Percentiles rank a stretch among this genome's conserved stretches.
phyloP scores from a whole-genome alignment of 2,113 vertebrate genomes.

The Phrynosoma platyrhinos region DNA sequence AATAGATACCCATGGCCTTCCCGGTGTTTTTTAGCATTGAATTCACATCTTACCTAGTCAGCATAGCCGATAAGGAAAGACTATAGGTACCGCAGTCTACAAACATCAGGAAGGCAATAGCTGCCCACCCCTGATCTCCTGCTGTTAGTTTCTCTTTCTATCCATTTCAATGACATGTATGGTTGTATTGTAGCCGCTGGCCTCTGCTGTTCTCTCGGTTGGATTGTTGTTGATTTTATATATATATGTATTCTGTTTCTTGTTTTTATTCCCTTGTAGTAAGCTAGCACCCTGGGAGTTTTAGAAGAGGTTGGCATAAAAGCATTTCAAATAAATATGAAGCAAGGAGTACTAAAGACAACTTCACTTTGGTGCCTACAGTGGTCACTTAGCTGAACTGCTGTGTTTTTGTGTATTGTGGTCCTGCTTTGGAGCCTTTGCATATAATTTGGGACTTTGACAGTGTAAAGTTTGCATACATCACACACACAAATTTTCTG shows the following conservation, averaged over 20 bases:
- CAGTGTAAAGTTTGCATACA: neutral
- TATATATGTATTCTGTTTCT: neutral
- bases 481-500: neutral
- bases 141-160: neutral
- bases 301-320: neutral
- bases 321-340: neutral
- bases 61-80: neutral
- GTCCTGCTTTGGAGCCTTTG: neutral
- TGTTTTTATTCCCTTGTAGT: neutral
- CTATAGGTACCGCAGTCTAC: neutral
- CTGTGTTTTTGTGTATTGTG: neutral
- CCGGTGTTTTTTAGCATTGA: neutral
- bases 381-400: neutral
- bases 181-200: neutral
- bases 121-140: neutral
- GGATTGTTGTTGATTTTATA: neutral
- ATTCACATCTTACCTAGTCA: neutral
- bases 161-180: neutral
- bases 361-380: neutral
- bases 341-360: neutral
- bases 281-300: neutral
- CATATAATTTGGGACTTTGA: neutral
- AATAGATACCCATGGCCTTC: neutral
- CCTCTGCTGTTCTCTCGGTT: neutral
- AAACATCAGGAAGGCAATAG: neutral